Percentiles rank a stretch among this genome's conserved stretches.
Evolutionary conservation across 2,888 invertebrate genomes (phyloP).

Genomic region (Calameuta idolon): DNA sequence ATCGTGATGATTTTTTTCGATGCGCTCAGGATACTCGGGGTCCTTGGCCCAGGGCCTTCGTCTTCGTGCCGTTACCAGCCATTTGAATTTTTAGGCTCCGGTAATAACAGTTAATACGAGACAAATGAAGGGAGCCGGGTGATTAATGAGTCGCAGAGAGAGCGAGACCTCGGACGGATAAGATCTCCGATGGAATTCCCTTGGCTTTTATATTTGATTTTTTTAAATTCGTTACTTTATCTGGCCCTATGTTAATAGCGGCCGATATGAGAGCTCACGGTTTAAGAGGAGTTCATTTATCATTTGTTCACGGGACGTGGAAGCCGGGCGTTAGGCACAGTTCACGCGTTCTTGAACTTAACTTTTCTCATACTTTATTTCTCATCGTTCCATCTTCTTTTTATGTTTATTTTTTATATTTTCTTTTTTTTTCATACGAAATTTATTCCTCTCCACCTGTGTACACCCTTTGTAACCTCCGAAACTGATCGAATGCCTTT

Average conservation of each 20-base stretch:
- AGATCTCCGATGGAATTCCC: slow-evolving; percentile 67
- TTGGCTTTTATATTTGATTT: slow-evolving; percentile 65
- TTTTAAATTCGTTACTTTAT: slow-evolving; percentile 66
- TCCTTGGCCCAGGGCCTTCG: neutral
- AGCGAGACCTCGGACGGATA: slow-evolving; percentile 62
- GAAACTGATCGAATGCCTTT: neutral
- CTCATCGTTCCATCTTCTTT: slow-evolving; percentile 13
- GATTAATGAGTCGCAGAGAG: slow-evolving; percentile 63
- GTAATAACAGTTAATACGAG: slow-evolving; percentile 60
- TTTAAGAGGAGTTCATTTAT: slow-evolving; percentile 65
- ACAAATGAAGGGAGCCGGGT: slow-evolving; percentile 54
- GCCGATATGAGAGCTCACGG: slow-evolving; percentile 62
- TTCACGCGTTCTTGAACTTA: slow-evolving; percentile 37
- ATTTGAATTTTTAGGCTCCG: slow-evolving; percentile 48
- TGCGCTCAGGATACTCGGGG: neutral
- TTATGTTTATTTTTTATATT: slow-evolving; percentile 18
- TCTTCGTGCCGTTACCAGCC: neutral
- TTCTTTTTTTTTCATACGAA: slow-evolving; percentile 20
- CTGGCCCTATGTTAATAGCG: slow-evolving; percentile 66
- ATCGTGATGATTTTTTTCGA: neutral
- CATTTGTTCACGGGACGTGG: slow-evolving; percentile 37
- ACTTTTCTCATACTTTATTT: slow-evolving; percentile 19
- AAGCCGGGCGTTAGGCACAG: slow-evolving; percentile 41
- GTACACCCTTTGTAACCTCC: neutral
- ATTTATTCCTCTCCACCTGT: neutral